Percentiles rank a stretch among this genome's conserved stretches.
Conservation (phyloP, 37 sponge, comb jelly and placozoan species). For the Eunapius fragilis region DNA sequence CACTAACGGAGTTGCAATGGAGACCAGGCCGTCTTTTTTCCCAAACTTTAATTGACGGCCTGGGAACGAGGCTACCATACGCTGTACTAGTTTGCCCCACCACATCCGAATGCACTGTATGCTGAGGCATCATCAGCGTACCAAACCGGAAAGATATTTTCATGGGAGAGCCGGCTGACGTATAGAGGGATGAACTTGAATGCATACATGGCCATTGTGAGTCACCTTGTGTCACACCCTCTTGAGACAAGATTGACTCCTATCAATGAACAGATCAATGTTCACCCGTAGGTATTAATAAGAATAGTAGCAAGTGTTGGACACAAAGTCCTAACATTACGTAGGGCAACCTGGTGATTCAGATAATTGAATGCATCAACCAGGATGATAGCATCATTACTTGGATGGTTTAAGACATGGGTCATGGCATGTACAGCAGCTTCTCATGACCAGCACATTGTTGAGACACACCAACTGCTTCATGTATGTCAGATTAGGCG, state of each 20-base stretch:
- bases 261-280: conserved; percentile 18
- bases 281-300: conserved; percentile 32
- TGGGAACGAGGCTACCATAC: too few relatives aligned
- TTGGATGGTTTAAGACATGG: neutral
- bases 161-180: too few relatives aligned
- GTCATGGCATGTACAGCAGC: conserved; percentile 3
- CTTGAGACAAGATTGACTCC: conserved; percentile 28
- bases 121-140: too few relatives aligned
- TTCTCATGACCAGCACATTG: neutral
- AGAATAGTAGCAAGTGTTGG: conserved; percentile 11
- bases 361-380: conserved; percentile 47
- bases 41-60: too few relatives aligned
- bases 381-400: conserved; percentile 19
- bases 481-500: neutral
- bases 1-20: too few relatives aligned
- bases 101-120: too few relatives aligned
- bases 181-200: too few relatives aligned
- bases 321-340: conserved; percentile 26
- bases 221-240: conserved; percentile 43
- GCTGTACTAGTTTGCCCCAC: too few relatives aligned
- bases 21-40: too few relatives aligned
- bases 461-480: neutral
- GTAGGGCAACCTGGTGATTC: conserved; percentile 24
- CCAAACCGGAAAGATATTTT: too few relatives aligned
- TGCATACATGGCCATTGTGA: conserved; percentile 47